phyloP scores from a whole-genome alignment of 37 sponge, comb jelly and placozoan species.

The Dysidea cf. avara region DNA sequence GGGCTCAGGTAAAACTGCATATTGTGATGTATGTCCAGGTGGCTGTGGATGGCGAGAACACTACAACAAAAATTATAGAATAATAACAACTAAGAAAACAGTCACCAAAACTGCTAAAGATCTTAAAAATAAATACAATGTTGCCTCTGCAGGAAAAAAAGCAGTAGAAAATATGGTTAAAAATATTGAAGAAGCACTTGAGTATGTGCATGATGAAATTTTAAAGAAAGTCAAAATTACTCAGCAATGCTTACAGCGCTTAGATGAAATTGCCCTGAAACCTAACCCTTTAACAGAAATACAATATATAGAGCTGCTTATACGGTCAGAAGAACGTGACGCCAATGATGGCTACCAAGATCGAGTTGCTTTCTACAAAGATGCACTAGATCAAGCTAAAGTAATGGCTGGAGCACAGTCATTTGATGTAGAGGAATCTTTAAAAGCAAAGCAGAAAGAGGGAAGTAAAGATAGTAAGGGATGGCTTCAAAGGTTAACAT shows the following conservation, averaged over 20 bases:
- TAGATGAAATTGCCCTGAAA: slow-evolving; percentile 73
- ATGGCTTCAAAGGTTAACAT: too few species aligned
- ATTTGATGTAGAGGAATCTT: slow-evolving; percentile 5
- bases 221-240: slow-evolving; percentile 14
- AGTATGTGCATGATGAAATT: neutral
- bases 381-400: slow-evolving; percentile 28
- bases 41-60: neutral
- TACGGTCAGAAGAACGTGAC: slow-evolving; percentile 59
- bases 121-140: neutral
- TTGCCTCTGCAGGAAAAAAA: neutral
- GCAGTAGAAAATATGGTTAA: neutral
- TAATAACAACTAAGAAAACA: too few species aligned
- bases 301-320: slow-evolving; percentile 75
- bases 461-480: too few species aligned
- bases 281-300: slow-evolving; percentile 65
- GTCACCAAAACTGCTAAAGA: neutral
- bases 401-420: neutral
- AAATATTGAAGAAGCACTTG: neutral
- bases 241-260: slow-evolving; percentile 11
- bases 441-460: too few species aligned
- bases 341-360: slow-evolving; percentile 40
- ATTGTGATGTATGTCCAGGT: neutral
- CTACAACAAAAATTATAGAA: too few species aligned
- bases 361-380: slow-evolving; percentile 29
- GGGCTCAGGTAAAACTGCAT: too few species aligned